Percentiles rank a stretch among this genome's conserved stretches.
Evolutionary conservation across 2,797 vertebrate genomes (phyloP).

Genomic region (Fistularia tabacaria): DNA sequence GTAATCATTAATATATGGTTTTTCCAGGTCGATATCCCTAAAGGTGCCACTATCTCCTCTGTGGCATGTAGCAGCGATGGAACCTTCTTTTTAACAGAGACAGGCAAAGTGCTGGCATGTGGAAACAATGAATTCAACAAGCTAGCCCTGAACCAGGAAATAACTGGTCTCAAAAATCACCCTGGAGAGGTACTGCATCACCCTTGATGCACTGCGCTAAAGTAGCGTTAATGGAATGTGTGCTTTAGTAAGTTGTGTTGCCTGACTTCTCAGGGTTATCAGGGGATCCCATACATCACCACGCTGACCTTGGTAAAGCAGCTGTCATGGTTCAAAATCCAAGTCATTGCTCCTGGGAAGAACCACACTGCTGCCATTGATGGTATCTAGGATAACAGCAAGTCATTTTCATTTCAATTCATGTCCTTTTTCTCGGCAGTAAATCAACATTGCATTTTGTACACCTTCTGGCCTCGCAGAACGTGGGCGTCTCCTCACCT

Average conservation of each 20-base stretch:
- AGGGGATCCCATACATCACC: slow-evolving; percentile 89
- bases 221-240: not conserved
- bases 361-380: slow-evolving; percentile 95
- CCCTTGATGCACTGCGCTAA: not conserved
- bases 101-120: slow-evolving; percentile 94
- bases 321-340: slow-evolving; percentile 90
- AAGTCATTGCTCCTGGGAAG: slow-evolving; percentile 87
- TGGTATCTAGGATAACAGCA: slow-evolving; percentile 67
- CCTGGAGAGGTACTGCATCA: slow-evolving; percentile 67
- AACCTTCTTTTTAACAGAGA: slow-evolving; percentile 92
- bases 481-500: slow-evolving; percentile 90
- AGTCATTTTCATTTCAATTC: not conserved
- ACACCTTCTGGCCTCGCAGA: slow-evolving; percentile 65
- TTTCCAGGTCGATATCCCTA: slow-evolving; percentile 89
- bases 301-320: slow-evolving; percentile 92
- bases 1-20: slow-evolving; percentile 2
- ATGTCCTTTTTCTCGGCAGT: no score
- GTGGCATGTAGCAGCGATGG: slow-evolving; percentile 92
- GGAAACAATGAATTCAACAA: slow-evolving; percentile 99
- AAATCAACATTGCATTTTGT: not conserved
- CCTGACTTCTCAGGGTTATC: slow-evolving; percentile 76
- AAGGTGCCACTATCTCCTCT: slow-evolving; percentile 83
- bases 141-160: slow-evolving; percentile 91
- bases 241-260: slow-evolving; percentile 4
- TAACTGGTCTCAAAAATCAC: slow-evolving; percentile 93